Percentiles rank a stretch among this genome's conserved stretches.
phyloP scores from a whole-genome alignment of 2,888 invertebrate genomes.

The Alloplasta piceator region DNA sequence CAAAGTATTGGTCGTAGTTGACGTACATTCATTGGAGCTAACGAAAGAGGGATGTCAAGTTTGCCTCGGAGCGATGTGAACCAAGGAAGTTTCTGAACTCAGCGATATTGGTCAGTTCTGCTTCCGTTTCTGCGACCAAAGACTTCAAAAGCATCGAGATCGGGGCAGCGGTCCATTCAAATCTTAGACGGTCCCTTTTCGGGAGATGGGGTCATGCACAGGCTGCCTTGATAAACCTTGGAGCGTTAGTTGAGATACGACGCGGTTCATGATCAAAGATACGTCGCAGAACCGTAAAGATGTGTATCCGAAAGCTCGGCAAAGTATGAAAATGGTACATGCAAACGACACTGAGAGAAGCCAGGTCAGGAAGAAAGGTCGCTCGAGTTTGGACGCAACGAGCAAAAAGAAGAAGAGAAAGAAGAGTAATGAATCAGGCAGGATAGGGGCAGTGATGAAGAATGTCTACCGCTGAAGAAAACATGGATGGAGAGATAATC shows the following conservation, averaged over 20 bases:
- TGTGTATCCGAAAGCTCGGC: neutral
- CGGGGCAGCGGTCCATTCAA: conserved; percentile 75
- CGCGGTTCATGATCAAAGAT: conserved; percentile 79
- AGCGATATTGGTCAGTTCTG: conserved; percentile 54
- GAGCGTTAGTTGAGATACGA: conserved; percentile 63
- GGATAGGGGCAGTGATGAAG: conserved; percentile 70
- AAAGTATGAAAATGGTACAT: conserved; percentile 30
- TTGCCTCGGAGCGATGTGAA: conserved; percentile 24
- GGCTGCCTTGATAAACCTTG: conserved; percentile 40
- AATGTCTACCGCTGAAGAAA: conserved; percentile 40
- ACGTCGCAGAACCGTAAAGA: conserved; percentile 68
- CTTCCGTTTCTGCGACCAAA: conserved; percentile 60
- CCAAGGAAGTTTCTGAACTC: conserved; percentile 35
- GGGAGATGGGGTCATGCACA: conserved; percentile 35
- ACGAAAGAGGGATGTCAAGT: conserved; percentile 32
- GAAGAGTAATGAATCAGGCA: conserved; percentile 44
- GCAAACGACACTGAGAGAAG: conserved; percentile 52
- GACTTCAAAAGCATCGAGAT: conserved; percentile 78
- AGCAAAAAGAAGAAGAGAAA: conserved; percentile 18
- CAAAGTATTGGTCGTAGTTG: neutral
- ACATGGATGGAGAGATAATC: conserved; percentile 73
- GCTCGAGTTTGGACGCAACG: conserved; percentile 13
- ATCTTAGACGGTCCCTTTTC: conserved; percentile 73
- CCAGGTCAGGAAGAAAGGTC: conserved; percentile 1
- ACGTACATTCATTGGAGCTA: neutral